Evolutionary conservation across 2,888 invertebrate species (phyloP), one percentile per base, ranked within the genome.

Genomic region (Harpalus rubripes): DNA sequence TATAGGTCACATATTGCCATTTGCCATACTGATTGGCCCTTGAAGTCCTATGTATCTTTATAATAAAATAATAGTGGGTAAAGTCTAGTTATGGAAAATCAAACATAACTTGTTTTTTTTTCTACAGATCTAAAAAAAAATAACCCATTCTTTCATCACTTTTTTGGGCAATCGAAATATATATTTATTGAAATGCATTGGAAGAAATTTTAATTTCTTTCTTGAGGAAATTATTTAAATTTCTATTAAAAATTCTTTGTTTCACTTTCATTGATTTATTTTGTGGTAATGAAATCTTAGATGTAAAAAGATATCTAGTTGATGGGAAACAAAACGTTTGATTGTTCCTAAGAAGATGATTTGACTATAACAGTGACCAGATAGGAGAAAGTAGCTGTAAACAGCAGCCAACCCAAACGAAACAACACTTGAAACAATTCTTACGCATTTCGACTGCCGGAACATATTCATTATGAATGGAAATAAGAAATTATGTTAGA

Each of bases 291-390:
- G 44, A 52, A 52, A 52, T 52, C 44, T 52, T 52, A 6, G 72
- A 74, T 74, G 52, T 74, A 22, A 16, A 74, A 16, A 74, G 44
- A 44, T 74, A 44, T 74, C 18, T 39, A 68, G n/a, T 18, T 44
- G 44, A 74, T 18, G 41, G 72, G 16, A 18, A 74, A 74, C 72
- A 74, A 74, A 74, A 16, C 44, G 72, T 74, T 74, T 74, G 72
- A 74, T 74, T 74, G 44, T 74, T 74, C 41, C 12, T 68, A 68
- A n/a, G 39, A 68, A n/a, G 39, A 26, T 72, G 68, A 72, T 41
- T 72, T 72, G 68, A 15, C 12, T 15, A 16, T 74, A 32, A n/a
- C 68, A 39, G 44, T 74, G 72, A 74, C 72, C 72, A 44, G 26
- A 44, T 12, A 26, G 44, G 72, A 74, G 72, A 74, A 74, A 74